Evolutionary conservation across 2,888 invertebrate genomes (phyloP), one percentile per base, ranked within the genome.

Genomic region (Hoplodrina blanda): DNA sequence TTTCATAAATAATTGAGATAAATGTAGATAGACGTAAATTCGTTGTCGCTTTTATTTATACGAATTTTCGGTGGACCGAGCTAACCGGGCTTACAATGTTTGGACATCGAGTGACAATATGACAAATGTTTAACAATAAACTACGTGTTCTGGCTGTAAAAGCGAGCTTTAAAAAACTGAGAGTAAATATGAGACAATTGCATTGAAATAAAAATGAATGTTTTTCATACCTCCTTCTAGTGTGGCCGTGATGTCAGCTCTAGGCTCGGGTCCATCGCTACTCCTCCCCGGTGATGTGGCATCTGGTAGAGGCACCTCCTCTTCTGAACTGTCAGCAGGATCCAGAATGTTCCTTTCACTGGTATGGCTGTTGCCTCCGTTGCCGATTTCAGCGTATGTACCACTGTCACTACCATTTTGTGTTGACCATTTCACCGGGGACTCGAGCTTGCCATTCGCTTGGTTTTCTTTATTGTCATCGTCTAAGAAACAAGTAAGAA

Each of bases 381-480:
- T 94, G 7, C 96, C 95, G 20, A 96, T 96, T 85, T 96, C 96
- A 15, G 96, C 96, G 76, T 96, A 96, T 19, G 96, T 96, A 3
- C 96, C 96, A 75, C 96, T 96, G 78, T 96, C 96, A 62, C 96
- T 95, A 5, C 96, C 96, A 66, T 96, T 96, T 76, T 95, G 96
- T 64, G 92, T 92, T 20, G 93, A 92, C 96, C 96, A 96, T 88
- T 93, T 94, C 41, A 95, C 90, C 0, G 96, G 96, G 5, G 96
- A 96, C 55, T 95, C 96, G 6, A 95, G 87, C 87, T 96, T 96
- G 11, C 96, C 96, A 72, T 96, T 96, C 8, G 95, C 92, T 84
- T 96, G 96, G 76, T 96, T 96, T 83, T 96, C 96, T 90, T 95
- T 96, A 89, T 96, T 95, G 90, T 96, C 95, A 74, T 96, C 95